A percentile compares a stretch with the other conserved stretches of the same genome.
Conservation (phyloP, 2,888 invertebrate genomes). For the Agrotis segetum region DNA sequence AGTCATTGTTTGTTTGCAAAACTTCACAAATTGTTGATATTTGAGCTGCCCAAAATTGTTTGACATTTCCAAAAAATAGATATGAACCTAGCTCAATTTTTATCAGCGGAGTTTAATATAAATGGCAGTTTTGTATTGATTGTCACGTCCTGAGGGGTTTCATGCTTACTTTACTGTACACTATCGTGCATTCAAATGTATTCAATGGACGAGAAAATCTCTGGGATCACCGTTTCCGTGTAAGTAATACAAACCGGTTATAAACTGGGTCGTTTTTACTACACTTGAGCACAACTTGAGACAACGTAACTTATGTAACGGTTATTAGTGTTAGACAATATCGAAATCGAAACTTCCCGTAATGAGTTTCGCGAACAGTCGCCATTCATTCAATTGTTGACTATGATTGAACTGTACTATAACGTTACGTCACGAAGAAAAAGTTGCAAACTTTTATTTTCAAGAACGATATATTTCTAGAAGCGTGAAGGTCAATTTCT, state of each 20-base stretch:
- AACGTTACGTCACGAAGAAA: neutral
- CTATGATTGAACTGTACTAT: neutral
- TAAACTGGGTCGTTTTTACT: constrained; percentile 51
- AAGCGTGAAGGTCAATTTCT: neutral
- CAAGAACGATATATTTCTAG: neutral
- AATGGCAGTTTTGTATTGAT: neutral
- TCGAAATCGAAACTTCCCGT: constrained; percentile 14
- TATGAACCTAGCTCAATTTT: neutral
- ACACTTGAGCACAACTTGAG: constrained; percentile 11
- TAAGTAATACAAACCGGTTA: constrained; percentile 34
- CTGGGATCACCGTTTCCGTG: constrained; percentile 8
- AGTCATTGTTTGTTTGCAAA: constrained; percentile 11
- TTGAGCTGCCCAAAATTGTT: neutral
- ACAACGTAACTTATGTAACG: constrained; percentile 43
- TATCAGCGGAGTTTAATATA: neutral
- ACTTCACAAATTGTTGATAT: neutral
- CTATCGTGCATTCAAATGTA: neutral
- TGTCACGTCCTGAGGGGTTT: too few species aligned
- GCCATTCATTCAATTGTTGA: constrained; percentile 14
- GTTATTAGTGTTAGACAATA: constrained; percentile 23
- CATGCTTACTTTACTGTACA: too few species aligned
- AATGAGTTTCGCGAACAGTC: constrained; percentile 19
- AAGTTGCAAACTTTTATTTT: constrained; percentile 2
- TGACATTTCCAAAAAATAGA: neutral
- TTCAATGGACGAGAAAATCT: constrained; percentile 1